Evolutionary conservation across 2,888 invertebrate species (phyloP).

Genomic region (Perithous albicinctus): DNA sequence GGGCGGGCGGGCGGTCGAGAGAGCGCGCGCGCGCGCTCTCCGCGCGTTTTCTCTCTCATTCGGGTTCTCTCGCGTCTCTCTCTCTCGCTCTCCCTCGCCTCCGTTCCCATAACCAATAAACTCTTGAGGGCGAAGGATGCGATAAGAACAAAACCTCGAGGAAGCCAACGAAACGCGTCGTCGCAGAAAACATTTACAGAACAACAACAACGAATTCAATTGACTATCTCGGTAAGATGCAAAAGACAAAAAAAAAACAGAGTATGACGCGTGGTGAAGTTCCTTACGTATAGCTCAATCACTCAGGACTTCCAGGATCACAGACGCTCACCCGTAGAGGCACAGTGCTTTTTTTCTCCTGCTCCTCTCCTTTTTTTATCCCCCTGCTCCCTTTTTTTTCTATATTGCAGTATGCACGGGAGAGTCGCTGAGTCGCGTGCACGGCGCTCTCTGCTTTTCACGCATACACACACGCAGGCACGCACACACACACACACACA

Average conservation of each 20-base stretch:
- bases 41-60: conserved; percentile 21
- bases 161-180: background rate
- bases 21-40: too few relatives aligned
- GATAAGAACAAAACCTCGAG: background rate
- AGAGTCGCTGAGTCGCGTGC: conserved; percentile 55
- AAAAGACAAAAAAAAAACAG: background rate
- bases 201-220: too few relatives aligned
- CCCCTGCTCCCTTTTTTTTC: conserved; percentile 31
- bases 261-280: conserved; percentile 34
- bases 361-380: conserved; percentile 47
- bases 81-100: conserved; percentile 57
- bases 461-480: conserved; percentile 32
- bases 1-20: conserved; percentile 27
- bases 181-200: background rate
- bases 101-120: conserved; percentile 72
- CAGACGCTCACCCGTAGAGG: conserved; percentile 60
- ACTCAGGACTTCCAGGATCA: conserved; percentile 61
- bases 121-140: conserved; percentile 40
- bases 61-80: conserved; percentile 37
- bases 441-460: conserved; percentile 31
- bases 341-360: conserved; percentile 53
- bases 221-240: too few relatives aligned
- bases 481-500: too few relatives aligned
- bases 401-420: conserved; percentile 54
- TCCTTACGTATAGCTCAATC: conserved; percentile 63